These are phyloP conservation scores for Falco concolor DNA, from an alignment of 2,797 vertebrate species.

Conservation along the genomic window DNA sequence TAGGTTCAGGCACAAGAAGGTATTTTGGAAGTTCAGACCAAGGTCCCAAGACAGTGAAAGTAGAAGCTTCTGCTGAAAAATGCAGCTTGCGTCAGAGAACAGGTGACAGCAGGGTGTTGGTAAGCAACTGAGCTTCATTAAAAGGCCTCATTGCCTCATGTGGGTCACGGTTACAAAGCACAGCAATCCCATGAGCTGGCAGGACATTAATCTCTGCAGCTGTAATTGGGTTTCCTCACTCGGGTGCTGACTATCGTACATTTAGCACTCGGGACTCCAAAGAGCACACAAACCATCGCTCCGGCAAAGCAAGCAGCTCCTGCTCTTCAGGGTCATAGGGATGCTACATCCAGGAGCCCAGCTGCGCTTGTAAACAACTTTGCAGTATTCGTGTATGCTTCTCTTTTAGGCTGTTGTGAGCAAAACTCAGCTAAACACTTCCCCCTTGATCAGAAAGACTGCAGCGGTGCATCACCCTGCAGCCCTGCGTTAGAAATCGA, in stretches of 20 bases:
- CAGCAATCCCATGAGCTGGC: background rate
- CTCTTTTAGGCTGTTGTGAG: background rate
- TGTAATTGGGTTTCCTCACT: background rate
- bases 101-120: background rate
- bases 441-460: background rate
- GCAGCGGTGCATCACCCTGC: background rate
- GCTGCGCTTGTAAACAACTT: background rate
- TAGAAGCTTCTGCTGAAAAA: background rate
- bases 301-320: background rate
- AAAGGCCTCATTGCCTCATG: fast-evolving
- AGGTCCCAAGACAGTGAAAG: background rate
- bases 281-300: background rate
- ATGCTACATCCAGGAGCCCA: background rate
- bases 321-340: background rate
- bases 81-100: background rate
- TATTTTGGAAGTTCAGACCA: background rate
- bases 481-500: background rate
- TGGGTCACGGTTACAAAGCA: background rate
- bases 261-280: background rate
- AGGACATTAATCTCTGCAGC: background rate
- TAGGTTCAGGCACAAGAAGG: background rate
- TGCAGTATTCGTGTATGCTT: background rate
- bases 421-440: background rate
- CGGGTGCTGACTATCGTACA: background rate
- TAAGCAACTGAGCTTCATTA: background rate